Conservation (phyloP, 1,140 invertebrate species). For the Calephelis nemesis region DNA sequence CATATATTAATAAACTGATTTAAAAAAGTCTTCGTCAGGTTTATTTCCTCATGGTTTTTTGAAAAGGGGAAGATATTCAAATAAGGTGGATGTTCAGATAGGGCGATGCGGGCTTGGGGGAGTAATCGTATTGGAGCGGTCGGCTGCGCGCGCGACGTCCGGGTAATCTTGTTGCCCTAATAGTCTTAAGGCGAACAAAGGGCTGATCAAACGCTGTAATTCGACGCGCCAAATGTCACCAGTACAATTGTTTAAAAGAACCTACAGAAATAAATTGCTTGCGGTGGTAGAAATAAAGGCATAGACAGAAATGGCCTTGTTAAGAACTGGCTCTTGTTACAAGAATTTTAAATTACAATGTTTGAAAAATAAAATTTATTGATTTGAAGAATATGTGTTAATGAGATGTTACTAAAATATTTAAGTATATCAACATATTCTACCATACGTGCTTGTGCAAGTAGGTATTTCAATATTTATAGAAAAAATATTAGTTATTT, state of each 20-base stretch:
- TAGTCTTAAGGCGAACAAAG: conserved; percentile 71
- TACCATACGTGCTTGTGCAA: no score
- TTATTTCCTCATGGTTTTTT: background rate
- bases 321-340: no score
- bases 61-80: conserved; percentile 18
- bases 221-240: conserved; percentile 67
- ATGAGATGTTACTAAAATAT: no score
- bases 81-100: conserved; percentile 15
- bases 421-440: no score
- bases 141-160: conserved; percentile 57
- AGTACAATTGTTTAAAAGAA: conserved; percentile 19
- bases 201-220: conserved; percentile 66
- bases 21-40: background rate
- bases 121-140: conserved; percentile 54
- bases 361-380: no score
- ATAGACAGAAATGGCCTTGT: no score
- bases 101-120: conserved; percentile 24
- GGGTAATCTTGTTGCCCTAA: conserved; percentile 68
- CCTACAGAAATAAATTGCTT: background rate
- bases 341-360: no score
- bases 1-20: conserved; percentile 1
- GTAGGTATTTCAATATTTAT: no score
- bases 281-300: background rate
- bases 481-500: no score
- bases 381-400: no score